Conservation (phyloP, 2,888 invertebrate species). For the Tenthredo amoena region DNA sequence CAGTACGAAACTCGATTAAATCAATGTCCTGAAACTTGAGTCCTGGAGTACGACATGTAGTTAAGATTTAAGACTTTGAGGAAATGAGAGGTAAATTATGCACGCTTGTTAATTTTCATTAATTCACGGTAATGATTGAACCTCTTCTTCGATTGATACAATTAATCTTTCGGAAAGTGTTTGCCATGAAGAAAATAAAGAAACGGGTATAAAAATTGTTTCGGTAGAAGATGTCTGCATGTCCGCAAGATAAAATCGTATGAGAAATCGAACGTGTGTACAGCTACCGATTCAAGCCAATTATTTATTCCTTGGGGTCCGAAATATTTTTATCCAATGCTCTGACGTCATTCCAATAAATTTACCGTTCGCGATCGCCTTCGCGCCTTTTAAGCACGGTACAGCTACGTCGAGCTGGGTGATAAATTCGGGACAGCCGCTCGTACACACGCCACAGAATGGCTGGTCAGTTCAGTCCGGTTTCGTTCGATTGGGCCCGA, state of each 20-base stretch:
- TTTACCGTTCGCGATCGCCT: constrained; percentile 25
- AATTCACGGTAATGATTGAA: background rate
- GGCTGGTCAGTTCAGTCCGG: constrained; percentile 52
- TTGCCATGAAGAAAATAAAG: background rate
- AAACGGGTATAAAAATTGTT: background rate
- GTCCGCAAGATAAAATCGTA: background rate
- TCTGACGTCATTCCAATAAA: constrained; percentile 38
- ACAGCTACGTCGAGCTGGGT: constrained; percentile 31
- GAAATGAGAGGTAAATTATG: background rate
- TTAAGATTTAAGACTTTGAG: background rate
- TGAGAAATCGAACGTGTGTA: background rate
- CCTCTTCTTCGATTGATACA: background rate
- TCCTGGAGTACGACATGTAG: background rate
- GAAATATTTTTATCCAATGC: constrained; percentile 27
- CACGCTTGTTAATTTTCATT: background rate
- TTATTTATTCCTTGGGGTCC: constrained; percentile 24
- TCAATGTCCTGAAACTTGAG: constrained; percentile 12
- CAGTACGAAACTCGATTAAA: background rate
- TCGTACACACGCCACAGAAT: constrained; percentile 53
- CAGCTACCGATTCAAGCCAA: background rate
- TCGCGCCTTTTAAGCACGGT: constrained; percentile 49
- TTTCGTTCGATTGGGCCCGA: constrained; percentile 48
- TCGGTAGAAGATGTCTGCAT: background rate
- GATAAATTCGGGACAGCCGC: constrained; percentile 59
- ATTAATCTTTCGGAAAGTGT: background rate